Conservation (phyloP, 2,888 invertebrate species). For the Oscheius sp. region DNA sequence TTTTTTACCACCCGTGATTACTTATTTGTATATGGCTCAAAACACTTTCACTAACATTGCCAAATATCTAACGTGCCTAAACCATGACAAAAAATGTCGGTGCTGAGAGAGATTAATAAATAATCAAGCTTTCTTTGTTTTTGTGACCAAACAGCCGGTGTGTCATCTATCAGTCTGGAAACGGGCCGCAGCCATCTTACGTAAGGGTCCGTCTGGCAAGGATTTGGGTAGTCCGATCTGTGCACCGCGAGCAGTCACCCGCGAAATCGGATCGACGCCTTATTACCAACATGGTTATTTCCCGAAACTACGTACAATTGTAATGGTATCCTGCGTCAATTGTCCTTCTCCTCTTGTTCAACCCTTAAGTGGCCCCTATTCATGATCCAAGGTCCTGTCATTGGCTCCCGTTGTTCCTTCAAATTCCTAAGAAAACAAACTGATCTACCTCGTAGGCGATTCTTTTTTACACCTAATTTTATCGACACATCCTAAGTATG, state of each 20-base stretch:
- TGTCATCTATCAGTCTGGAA: conserved; percentile 22
- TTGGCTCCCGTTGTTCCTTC: conserved; percentile 1
- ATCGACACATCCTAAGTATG: neutral
- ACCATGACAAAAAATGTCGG: conserved; percentile 16
- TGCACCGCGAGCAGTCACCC: conserved; percentile 21
- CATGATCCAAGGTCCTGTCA: conserved; percentile 21
- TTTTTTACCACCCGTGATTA: conserved; percentile 16
- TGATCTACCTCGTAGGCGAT: neutral
- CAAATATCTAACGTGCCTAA: conserved; percentile 9
- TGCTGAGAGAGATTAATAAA: conserved; percentile 16
- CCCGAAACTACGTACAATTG: conserved; percentile 14
- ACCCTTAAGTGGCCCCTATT: conserved; percentile 28
- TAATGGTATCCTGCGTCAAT: conserved; percentile 15
- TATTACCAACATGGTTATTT: conserved; percentile 26
- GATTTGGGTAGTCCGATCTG: conserved; percentile 21
- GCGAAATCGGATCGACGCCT: conserved; percentile 22
- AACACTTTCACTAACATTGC: conserved; percentile 2
- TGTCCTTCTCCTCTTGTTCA: conserved; percentile 15
- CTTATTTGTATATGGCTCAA: conserved; percentile 5
- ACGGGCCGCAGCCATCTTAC: conserved; percentile 16
- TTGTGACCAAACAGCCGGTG: conserved; percentile 3
- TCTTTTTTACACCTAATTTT: neutral
- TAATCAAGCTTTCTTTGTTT: neutral
- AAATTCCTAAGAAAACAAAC: conserved; percentile 11
- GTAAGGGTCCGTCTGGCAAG: conserved; percentile 24